phyloP scores from a whole-genome alignment of 2,888 invertebrate species.

The Conistra vaccinii region DNA sequence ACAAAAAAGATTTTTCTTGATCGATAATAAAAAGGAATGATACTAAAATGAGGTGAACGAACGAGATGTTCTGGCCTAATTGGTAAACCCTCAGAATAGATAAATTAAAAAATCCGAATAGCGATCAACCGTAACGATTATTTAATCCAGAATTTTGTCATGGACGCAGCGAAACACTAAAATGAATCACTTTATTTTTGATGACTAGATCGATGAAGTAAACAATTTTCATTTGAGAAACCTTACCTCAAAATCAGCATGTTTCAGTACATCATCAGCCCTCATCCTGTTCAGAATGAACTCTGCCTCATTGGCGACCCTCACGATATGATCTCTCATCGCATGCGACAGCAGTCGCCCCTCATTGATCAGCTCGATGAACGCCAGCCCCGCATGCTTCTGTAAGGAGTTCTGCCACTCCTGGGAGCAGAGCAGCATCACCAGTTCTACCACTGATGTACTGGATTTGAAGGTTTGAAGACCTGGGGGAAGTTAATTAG shows the following conservation, averaged over 20 bases:
- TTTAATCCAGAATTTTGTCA: no score
- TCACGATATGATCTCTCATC: slow-evolving; percentile 99
- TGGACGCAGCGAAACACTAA: no score
- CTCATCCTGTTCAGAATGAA: slow-evolving; percentile 99
- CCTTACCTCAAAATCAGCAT: slow-evolving; percentile 97
- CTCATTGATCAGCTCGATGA: slow-evolving; percentile 99
- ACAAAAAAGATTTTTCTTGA: no score
- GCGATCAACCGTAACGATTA: no score
- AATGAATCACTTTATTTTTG: no score
- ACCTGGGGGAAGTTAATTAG: slow-evolving; percentile 89
- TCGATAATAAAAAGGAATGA: no score
- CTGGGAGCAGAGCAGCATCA: slow-evolving; percentile 99
- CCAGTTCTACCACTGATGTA: slow-evolving; percentile 99
- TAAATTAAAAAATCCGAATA: no score
- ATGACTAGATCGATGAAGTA: no score
- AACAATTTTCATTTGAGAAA: not conserved
- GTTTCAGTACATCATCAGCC: slow-evolving; percentile 99
- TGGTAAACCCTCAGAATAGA: no score
- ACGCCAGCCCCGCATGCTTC: slow-evolving; percentile 99
- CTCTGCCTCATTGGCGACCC: slow-evolving; percentile 99
- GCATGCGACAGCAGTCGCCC: slow-evolving; percentile 99
- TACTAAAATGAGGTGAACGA: no score
- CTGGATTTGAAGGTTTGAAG: slow-evolving; percentile 99
- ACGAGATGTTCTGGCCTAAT: no score
- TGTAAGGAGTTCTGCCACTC: slow-evolving; percentile 99